phyloP scores from a whole-genome alignment of 2,113 vertebrate genomes.

The Cyrtonyx montezumae region DNA sequence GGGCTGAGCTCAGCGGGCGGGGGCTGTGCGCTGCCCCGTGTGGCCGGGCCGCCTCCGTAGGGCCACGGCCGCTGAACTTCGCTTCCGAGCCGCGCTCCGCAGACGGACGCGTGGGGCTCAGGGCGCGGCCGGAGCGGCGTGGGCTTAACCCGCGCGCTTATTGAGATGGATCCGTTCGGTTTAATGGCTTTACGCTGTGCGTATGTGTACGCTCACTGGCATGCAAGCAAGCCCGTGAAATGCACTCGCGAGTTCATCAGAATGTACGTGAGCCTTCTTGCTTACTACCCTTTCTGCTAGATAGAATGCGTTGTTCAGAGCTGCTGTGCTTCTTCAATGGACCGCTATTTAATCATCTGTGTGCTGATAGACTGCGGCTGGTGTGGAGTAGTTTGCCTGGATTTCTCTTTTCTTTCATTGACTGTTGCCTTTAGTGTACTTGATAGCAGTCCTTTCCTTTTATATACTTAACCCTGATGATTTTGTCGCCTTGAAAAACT shows the following conservation, averaged over 20 bases:
- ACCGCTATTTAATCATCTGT: rapidly evolving
- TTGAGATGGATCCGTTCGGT: background rate
- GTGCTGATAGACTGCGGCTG: rapidly evolving
- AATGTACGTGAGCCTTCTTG: rapidly evolving
- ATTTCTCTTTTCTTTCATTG: background rate
- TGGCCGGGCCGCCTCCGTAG: too few relatives aligned
- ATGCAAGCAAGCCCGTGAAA: rapidly evolving
- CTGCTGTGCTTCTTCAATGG: rapidly evolving
- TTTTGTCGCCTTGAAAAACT: background rate
- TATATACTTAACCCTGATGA: background rate
- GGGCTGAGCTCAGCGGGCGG: too few relatives aligned
- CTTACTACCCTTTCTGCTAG: rapidly evolving
- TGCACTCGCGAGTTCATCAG: rapidly evolving
- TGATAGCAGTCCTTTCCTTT: rapidly evolving
- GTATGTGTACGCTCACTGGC: background rate
- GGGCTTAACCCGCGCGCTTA: background rate
- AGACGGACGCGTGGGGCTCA: background rate
- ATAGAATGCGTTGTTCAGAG: rapidly evolving
- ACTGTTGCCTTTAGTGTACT: background rate
- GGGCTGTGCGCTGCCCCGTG: too few relatives aligned
- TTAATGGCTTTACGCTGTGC: background rate
- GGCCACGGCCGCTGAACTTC: background rate
- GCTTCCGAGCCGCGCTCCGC: background rate
- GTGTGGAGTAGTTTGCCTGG: background rate
- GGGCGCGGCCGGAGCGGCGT: too few relatives aligned